Base-by-base conservation (phyloP, 2,888 invertebrate species). In the Rhopalosiphum nymphaeae region DNA sequence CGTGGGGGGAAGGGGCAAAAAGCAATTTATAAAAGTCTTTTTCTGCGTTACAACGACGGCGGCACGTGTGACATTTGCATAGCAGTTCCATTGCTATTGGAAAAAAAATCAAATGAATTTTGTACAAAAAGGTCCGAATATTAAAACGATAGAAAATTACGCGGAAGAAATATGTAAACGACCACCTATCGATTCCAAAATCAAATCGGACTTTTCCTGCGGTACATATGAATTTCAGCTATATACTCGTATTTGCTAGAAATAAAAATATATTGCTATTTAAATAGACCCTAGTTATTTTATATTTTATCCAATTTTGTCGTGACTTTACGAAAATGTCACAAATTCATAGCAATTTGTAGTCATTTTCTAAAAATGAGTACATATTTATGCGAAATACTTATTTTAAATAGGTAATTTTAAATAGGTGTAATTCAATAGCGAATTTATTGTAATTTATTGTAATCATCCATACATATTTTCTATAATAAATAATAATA, bases 11-110 rank as follows among this genome's bases (percentile, higher is more conserved):
- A n/a, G 21, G 78, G 78, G 26, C 2, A 21, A 36, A 36, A 36
- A 78, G 78, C 78, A 78, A 78, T 78, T 78, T 78, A 78, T 78
- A 78, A 42, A 78, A 78, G 78, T 78, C 4, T 78, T 78, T 78
- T 78, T 9, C 3, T 42, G 36, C 36, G 2, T 21, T 36, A 78
- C 78, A 78, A 78, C 21, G 36, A 36, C 36, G 21, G 36, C 21
- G 36, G 36, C 78, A 78, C 78, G 78, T 78, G 78, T 78, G 78
- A 36, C 78, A 78, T 78, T 78, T 78, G 78, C 36, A 78, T 36
- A 78, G 36, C 21, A 9, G 53, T 3, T 16, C 16, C 67, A 36
- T 78, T 78, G 78, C n/a, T 67, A 36, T 67, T 67, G 36, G 4
- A 36, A 78, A 67, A 36, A 78, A 36, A 78, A 78, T 78, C 78